Base-by-base conservation (phyloP, 2,888 invertebrate genomes). In the Coenonympha glycerion region DNA sequence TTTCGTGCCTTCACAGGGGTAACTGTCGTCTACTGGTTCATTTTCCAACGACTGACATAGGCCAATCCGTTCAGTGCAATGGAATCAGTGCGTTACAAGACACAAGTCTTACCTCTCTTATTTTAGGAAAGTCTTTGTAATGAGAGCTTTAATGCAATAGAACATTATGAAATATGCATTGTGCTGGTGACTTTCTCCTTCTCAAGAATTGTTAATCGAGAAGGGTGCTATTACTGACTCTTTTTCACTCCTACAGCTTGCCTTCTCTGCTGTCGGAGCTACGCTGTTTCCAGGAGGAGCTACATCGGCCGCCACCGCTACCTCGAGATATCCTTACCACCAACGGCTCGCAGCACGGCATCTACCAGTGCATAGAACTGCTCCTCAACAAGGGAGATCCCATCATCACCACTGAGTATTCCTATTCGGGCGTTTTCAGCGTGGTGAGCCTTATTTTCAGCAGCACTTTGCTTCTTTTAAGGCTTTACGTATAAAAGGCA, bases 311-410 rank as follows among this genome's bases (percentile, higher is more conserved):
- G 0, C 93, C 93, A 0, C 73, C 88, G 3, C 87, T 89, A 1
- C 79, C 88, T 2, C 84, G 90, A 1, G 91, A 92, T 52, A 69
- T 94, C 1, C 72, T 93, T 28, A 84, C 94, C 19, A 93, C 93
- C 3, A 90, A 90, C 58, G 95, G 95, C 2, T 91, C 92, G 18
- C 94, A 94, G 72, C 93, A 94, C 68, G 94, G 92, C 4, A 89
- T 95, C 52, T 91, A 92, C 76, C 92, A 92, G 74, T 88, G 91
- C 36, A 85, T 93, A 31, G 93, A 94, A 62, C 89, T 94, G 76
- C 76, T 92, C 48, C 69, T 94, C n/a, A 88, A 90, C 34, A 89
- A 88, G 0, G 92, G 92, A 0, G 93, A 94, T 65, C 89, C 92
- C 0, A 84, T 95, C 24, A 66, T 95, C 21, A 89, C 93, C 8